Percentiles rank a stretch among this genome's conserved stretches.
These are phyloP conservation scores for Diplogasteroides magnus DNA, from an alignment of 1,140 invertebrate genomes.

Conservation along the genomic window DNA sequence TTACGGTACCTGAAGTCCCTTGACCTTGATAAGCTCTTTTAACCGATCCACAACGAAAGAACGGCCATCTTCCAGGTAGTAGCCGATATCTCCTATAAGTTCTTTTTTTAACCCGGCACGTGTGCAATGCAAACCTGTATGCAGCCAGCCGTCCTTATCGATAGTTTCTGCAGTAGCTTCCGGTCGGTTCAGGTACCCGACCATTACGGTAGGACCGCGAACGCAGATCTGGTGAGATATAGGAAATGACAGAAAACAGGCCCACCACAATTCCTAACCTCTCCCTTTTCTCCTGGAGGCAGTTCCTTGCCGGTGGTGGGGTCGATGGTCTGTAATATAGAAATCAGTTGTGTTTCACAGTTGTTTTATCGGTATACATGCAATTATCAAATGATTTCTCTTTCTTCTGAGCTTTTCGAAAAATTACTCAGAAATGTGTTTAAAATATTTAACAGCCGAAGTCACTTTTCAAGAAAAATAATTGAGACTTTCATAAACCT, in stretches of 20 bases:
- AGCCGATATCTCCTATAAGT: constrained; percentile 69
- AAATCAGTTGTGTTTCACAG: too few species aligned
- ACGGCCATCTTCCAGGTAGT: constrained; percentile 66
- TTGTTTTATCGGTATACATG: too few species aligned
- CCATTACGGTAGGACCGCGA: constrained; percentile 57
- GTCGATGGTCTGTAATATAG: too few species aligned
- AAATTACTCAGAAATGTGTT: too few species aligned
- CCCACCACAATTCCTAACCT: not conserved
- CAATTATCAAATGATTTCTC: too few species aligned
- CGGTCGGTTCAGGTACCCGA: constrained; percentile 70
- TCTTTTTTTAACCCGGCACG: not conserved
- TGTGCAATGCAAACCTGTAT: constrained; percentile 60
- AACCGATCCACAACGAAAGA: constrained; percentile 73
- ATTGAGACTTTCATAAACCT: too few species aligned
- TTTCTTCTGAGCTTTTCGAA: too few species aligned
- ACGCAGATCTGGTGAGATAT: constrained; percentile 34
- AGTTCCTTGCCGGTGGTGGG: not conserved
- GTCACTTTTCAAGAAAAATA: too few species aligned
- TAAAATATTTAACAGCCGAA: too few species aligned
- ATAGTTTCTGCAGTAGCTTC: constrained; percentile 69
- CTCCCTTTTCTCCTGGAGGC: not conserved
- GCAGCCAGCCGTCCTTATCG: constrained; percentile 70
- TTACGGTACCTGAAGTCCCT: constrained; percentile 64
- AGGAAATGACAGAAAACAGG: not conserved
- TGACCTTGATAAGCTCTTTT: constrained; percentile 85